Base-by-base conservation (phyloP, 92 coral and sea anemone genomes). In the Phenganax marumi region DNA sequence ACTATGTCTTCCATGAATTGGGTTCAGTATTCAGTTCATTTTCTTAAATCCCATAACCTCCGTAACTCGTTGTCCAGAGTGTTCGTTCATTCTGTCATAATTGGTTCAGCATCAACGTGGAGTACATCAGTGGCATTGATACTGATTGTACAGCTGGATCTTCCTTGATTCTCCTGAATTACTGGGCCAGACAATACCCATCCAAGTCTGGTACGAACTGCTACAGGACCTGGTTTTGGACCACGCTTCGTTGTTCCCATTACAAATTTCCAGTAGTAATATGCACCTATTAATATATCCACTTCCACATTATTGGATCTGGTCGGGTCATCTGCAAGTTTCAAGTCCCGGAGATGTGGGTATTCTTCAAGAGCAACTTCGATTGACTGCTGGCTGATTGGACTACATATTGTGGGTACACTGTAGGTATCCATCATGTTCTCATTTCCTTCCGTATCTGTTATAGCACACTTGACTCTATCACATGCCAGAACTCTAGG, bases 401-500 rank as follows among this genome's bases (percentile, higher is more conserved):
- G 86, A 65, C 81, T 69, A 69, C 93, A 90, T 56, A 87, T 90
- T 50, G 85, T 73, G 26, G 90, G 87, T 50, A 87, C 85, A 74
- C 81, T 75, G 83, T 85, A 82, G 70, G 84, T 87, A 33, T 85
- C 84, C 63, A 88, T 82, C 52, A 84, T 55, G 8, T 85, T 24
- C 52, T 77, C 81, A 65, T 48, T 80, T 61, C 87, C 86, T 18
- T 81, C 83, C 50, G 21, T 54, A 54, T 73, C 73, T 25, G 84
- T 68, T 25, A 77, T 62, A 12, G 84, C 46, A 50, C 77, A 50
- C 68, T 85, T 68, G 9, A 84, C 87, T 46, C 43, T 69, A 39
- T 84, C 54, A 51, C 87, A 75, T 33, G 74, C 22, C 16, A 51
- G 69, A 61, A 84, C 11, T 71, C 39, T 71, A 71, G 76, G 55